These are phyloP conservation scores for Melinaea marsaeus DNA, from an alignment of 2,888 invertebrate species.

Conservation along the genomic window DNA sequence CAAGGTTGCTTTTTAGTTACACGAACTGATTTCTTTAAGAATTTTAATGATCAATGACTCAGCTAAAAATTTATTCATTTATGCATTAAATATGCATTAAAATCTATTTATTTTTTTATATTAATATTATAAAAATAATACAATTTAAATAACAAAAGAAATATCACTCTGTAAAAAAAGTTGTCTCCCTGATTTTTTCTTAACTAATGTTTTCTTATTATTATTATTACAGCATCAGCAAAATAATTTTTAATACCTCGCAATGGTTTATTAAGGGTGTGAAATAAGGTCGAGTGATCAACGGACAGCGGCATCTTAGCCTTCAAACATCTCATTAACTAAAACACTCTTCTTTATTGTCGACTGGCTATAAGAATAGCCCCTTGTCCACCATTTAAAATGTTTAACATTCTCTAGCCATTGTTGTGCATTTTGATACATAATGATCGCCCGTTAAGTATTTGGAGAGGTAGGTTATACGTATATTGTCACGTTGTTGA, in stretches of 20 bases:
- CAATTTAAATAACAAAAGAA: too few relatives aligned
- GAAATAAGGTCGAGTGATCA: slow-evolving; percentile 55
- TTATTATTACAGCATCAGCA: slow-evolving; percentile 19
- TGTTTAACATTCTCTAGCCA: slow-evolving; percentile 18
- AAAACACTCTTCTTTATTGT: slow-evolving; percentile 47
- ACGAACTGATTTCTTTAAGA: too few relatives aligned
- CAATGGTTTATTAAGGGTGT: slow-evolving; percentile 31
- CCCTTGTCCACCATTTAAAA: slow-evolving; percentile 14
- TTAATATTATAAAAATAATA: too few relatives aligned
- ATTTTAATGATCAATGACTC: too few relatives aligned
- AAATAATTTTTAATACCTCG: slow-evolving; percentile 24
- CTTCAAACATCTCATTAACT: slow-evolving; percentile 50
- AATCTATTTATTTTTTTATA: too few relatives aligned
- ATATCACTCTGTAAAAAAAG: too few relatives aligned
- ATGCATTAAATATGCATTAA: too few relatives aligned
- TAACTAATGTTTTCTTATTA: slow-evolving; percentile 1
- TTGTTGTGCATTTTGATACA: neutral
- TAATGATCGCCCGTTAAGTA: neutral
- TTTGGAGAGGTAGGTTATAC: too few relatives aligned
- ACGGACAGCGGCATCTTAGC: slow-evolving; percentile 58
- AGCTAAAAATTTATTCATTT: too few relatives aligned
- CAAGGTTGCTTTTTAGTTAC: too few relatives aligned
- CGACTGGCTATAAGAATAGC: slow-evolving; percentile 25
- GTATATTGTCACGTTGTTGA: too few relatives aligned
- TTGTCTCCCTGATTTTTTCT: too few relatives aligned